Conservation (phyloP, 2,797 vertebrate genomes). For the Saxicola maurus region DNA sequence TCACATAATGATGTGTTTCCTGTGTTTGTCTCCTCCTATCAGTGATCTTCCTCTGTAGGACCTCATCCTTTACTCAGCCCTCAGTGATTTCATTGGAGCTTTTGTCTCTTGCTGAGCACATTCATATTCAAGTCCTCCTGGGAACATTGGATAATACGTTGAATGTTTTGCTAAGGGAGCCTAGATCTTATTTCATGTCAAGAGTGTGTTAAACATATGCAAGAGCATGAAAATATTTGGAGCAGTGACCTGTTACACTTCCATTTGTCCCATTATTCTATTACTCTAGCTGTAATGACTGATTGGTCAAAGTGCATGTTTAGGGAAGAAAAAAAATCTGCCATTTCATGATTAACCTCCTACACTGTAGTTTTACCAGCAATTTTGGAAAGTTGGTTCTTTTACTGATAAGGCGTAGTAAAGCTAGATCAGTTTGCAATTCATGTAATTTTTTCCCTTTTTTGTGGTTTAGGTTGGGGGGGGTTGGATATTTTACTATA, state of each 20-base stretch:
- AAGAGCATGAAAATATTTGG: neutral
- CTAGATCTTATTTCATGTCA: neutral
- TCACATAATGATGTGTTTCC: neutral
- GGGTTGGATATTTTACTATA: fast-evolving
- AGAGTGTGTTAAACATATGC: neutral
- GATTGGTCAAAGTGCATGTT: neutral
- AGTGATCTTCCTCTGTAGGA: neutral
- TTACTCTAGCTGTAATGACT: neutral
- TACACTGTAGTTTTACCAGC: neutral
- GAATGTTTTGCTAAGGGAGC: neutral
- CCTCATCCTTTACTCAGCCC: neutral
- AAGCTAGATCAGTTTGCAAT: neutral
- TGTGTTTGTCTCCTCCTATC: neutral
- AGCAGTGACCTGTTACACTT: neutral
- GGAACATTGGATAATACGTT: neutral
- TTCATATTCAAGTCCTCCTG: neutral
- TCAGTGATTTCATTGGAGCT: neutral
- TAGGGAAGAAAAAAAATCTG: neutral
- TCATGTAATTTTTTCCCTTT: neutral
- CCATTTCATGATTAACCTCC: neutral
- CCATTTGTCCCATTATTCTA: neutral
- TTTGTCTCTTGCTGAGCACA: fast-evolving
- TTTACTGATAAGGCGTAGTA: neutral
- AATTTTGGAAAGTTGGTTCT: neutral
- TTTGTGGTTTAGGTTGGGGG: neutral